These are phyloP conservation scores for Gymnocephalus cernua DNA, from an alignment of 2,113 vertebrate species.

Conservation along the genomic window DNA sequence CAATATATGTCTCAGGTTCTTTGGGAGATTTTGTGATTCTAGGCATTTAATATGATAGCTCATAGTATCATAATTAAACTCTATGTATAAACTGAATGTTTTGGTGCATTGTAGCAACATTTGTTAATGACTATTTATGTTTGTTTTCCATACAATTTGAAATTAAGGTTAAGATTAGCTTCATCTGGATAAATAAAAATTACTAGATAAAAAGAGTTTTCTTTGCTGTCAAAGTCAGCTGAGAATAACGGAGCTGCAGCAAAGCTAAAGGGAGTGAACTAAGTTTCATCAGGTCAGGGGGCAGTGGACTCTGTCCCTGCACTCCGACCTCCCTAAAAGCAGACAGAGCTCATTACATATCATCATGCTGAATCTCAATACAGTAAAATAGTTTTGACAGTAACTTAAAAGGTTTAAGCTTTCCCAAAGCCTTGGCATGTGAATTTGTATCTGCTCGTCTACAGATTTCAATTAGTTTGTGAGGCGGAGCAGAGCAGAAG, in stretches of 20 bases:
- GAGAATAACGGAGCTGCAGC: not conserved
- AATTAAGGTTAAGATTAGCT: not conserved
- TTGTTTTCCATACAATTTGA: not conserved
- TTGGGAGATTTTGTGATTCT: not conserved
- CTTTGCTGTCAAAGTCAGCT: not conserved
- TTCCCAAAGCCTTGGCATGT: no score
- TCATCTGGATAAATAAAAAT: not conserved
- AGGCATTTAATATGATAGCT: no score
- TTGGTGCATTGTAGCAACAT: no score
- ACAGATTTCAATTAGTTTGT: not conserved
- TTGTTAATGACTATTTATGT: not conserved
- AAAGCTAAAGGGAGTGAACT: not conserved
- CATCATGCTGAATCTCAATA: no score
- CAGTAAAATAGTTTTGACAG: no score
- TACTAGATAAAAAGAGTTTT: no score
- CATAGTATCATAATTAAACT: no score
- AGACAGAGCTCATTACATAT: not conserved
- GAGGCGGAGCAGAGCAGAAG: not conserved
- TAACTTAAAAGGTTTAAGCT: not conserved
- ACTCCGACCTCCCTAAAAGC: not conserved
- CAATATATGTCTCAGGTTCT: no score
- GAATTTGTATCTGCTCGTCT: not conserved
- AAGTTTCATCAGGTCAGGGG: no score
- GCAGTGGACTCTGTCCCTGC: no score
- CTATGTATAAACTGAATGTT: no score